phyloP scores from a whole-genome alignment of 1,140 invertebrate genomes.

The Drosophila subpulchrella region DNA sequence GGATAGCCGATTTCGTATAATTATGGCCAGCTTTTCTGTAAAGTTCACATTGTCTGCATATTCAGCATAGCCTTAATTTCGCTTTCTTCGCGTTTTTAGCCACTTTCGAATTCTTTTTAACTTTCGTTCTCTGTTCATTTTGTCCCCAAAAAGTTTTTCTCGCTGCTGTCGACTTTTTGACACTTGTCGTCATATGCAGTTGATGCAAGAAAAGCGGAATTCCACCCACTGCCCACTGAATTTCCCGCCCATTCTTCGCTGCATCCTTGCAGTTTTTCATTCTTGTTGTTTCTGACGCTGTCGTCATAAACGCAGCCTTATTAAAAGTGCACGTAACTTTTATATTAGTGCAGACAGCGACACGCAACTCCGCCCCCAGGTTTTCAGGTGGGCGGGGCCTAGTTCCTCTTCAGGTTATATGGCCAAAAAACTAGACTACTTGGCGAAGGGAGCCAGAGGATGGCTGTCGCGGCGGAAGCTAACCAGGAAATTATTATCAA shows the following conservation, averaged over 20 bases:
- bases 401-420: slow-evolving; percentile 4
- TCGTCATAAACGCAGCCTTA: slow-evolving; percentile 73
- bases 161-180: slow-evolving; percentile 67
- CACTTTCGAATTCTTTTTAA: slow-evolving; percentile 1
- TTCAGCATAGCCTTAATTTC: background rate
- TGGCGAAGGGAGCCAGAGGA: background rate
- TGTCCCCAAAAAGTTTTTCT: slow-evolving; percentile 35
- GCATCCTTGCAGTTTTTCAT: background rate
- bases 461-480: slow-evolving; percentile 41
- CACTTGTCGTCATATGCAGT: slow-evolving; percentile 60
- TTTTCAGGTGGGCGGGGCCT: background rate
- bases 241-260: background rate
- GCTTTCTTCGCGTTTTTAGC: slow-evolving; percentile 1
- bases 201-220: slow-evolving; percentile 21
- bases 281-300: slow-evolving; percentile 12
- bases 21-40: background rate
- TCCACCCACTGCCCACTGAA: background rate
- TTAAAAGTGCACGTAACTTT: slow-evolving; percentile 73
- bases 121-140: background rate
- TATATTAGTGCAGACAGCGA: slow-evolving; percentile 64
- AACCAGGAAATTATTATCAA: slow-evolving; percentile 80
- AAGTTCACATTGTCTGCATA: background rate
- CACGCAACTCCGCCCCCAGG: slow-evolving; percentile 28
- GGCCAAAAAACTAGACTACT: slow-evolving; percentile 38
- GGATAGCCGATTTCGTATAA: background rate